A percentile compares a stretch with the other conserved stretches of the same genome.
These are phyloP conservation scores for Oscheius myriophilus DNA, from an alignment of 2,888 invertebrate species.

Conservation along the genomic window DNA sequence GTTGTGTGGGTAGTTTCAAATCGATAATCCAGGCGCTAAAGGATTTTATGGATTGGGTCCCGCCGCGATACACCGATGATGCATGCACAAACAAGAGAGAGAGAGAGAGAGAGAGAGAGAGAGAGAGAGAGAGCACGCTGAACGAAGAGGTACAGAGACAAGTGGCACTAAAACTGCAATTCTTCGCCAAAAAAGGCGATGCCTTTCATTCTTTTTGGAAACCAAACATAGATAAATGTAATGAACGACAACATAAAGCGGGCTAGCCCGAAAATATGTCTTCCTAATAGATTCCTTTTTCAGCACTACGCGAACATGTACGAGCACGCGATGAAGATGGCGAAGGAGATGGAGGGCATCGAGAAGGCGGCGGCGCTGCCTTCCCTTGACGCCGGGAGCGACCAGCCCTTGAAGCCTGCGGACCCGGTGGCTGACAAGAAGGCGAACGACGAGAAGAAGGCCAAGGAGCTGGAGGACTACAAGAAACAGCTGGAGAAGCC, in stretches of 20 bases:
- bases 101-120: too few relatives aligned
- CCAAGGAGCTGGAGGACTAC: conserved; percentile 44
- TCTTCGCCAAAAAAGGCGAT: too few relatives aligned
- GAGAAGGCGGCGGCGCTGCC: conserved; percentile 30
- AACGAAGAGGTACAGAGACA: too few relatives aligned
- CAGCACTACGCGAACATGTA: conserved; percentile 67
- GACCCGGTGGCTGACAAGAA: conserved; percentile 45
- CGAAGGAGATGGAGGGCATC: conserved; percentile 56
- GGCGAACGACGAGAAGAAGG: conserved; percentile 44
- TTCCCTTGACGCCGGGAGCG: conserved; percentile 6
- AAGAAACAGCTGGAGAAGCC: conserved; percentile 44
- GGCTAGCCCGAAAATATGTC: not conserved
- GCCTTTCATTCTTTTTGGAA: too few relatives aligned
- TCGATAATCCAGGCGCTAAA: too few relatives aligned
- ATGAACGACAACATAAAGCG: not conserved
- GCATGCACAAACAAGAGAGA: too few relatives aligned
- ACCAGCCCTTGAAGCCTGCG: conserved; percentile 38
- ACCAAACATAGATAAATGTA: not conserved
- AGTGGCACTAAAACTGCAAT: too few relatives aligned
- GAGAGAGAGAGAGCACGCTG: too few relatives aligned
- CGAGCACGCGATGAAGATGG: conserved; percentile 56
- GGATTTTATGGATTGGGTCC: too few relatives aligned
- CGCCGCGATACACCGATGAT: too few relatives aligned
- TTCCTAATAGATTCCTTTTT: not conserved
- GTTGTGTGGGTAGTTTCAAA: too few relatives aligned